Percentiles rank a stretch among this genome's conserved stretches.
These are phyloP conservation scores for Drosophila nannoptera DNA, from an alignment of 1,140 invertebrate genomes.

Conservation along the genomic window DNA sequence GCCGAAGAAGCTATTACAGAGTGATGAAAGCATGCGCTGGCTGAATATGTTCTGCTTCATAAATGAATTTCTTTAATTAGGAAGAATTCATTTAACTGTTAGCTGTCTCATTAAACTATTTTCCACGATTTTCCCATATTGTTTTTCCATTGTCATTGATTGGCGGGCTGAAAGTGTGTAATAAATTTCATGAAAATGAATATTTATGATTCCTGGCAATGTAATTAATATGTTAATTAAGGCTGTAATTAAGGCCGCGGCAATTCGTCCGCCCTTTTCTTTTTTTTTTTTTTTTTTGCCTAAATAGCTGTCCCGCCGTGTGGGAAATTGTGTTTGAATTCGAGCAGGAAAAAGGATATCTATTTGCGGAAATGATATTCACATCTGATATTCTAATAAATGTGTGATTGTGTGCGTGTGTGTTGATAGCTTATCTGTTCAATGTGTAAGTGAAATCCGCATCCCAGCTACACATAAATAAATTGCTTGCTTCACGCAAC, in stretches of 20 bases:
- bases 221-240: conserved; percentile 54
- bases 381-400: not conserved
- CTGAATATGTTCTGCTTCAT: too few relatives aligned
- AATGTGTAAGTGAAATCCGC: conserved; percentile 12
- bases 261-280: not conserved
- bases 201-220: conserved; percentile 55
- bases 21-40: too few relatives aligned
- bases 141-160: conserved; percentile 41
- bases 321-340: too few relatives aligned
- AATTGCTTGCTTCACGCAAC: conserved; percentile 6
- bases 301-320: not conserved
- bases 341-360: not conserved
- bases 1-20: too few relatives aligned
- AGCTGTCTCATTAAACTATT: not conserved
- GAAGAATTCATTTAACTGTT: not conserved
- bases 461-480: conserved; percentile 7
- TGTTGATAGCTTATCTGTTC: not conserved
- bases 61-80: not conserved
- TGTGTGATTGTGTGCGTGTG: not conserved
- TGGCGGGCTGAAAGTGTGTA: conserved; percentile 17
- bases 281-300: conserved; percentile 1
- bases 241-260: conserved; percentile 38
- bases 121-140: not conserved
- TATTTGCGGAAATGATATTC: not conserved
- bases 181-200: conserved; percentile 38